Evolutionary conservation across 2,797 vertebrate genomes (phyloP), one percentile per base, ranked within the genome.

Genomic region (Chiropotes sagulatus): DNA sequence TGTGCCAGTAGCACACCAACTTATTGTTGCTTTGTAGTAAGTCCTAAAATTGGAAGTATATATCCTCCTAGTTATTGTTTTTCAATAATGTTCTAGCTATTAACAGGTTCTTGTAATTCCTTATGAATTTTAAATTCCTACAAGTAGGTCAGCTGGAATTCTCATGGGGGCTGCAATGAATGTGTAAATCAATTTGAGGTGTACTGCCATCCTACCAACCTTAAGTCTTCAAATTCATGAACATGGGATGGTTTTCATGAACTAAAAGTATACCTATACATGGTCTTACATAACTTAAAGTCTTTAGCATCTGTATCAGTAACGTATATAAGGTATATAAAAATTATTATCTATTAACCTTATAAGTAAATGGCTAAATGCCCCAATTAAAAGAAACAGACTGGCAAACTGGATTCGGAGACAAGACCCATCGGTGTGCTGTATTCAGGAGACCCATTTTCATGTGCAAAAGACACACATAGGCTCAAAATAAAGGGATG

Each of bases 121-220:
- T 54, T 4, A 89, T 75, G 2, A 90, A 67, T 88, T 88, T 95
- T 75, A 94, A 70, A 93, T 61, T 75, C 84, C 73, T 57, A 95
- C 54, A 80, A 80, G 12, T n/a, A 81, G 52, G 9, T 76, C n/a
- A 73, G 33, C 15, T 61, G 58, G 24, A 44, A 86, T 61, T 81
- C 72, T 48, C 1, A 24, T 15, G n/a, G 44, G 11, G 61, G 76
- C 15, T 72, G 61, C 46, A 61, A 0, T 61, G 20, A 92, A 85
- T 67, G 24, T 61, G 1, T 44, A 75, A 12, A 80, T 52, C 39
- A 46, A 24, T 88, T 75, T 88, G 20, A 17, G 22, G 10, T 58
- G 0, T 67, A 54, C 0, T 61, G 19, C 64, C 15, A 67, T 46
- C 39, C 76, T 67, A 89, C 88, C 24, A 88, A 81, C 39, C 30